These are phyloP conservation scores for Molossus alvarezi DNA, from an alignment of 2,797 vertebrate species.

Conservation along the genomic window DNA sequence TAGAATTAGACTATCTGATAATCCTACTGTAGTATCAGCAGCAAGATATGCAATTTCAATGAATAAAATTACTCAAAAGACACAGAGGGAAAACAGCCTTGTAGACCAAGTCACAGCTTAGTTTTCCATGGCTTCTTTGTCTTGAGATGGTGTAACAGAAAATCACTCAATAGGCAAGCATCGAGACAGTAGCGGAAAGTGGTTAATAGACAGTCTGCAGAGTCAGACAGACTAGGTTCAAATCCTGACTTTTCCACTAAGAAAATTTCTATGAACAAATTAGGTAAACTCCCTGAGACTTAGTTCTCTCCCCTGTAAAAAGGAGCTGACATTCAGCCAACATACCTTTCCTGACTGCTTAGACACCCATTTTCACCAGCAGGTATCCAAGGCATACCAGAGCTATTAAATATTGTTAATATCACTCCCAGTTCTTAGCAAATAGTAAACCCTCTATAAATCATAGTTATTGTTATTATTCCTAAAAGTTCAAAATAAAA, in stretches of 20 bases:
- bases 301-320: not conserved
- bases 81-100: not conserved
- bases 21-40: not conserved
- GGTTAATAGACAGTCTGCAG: not conserved
- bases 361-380: not conserved
- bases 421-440: not conserved
- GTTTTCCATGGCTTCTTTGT: not conserved
- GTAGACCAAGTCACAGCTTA: not conserved
- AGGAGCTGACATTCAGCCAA: not conserved
- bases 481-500: conserved; percentile 63
- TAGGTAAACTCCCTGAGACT: conserved; percentile 32
- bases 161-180: conserved; percentile 9
- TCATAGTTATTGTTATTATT: not conserved
- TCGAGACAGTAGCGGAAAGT: not conserved
- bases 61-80: not conserved
- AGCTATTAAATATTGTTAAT: conserved; percentile 48
- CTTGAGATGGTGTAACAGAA: not conserved
- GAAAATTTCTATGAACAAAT: conserved; percentile 14
- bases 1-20: not conserved
- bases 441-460: conserved; percentile 12
- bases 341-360: not conserved
- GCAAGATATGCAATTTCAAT: not conserved
- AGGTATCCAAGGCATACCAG: not conserved
- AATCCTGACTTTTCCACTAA: conserved; percentile 8
- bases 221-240: not conserved